Evolutionary conservation across 2,888 invertebrate genomes (phyloP).

Genomic region (Drosophila pullipes): DNA sequence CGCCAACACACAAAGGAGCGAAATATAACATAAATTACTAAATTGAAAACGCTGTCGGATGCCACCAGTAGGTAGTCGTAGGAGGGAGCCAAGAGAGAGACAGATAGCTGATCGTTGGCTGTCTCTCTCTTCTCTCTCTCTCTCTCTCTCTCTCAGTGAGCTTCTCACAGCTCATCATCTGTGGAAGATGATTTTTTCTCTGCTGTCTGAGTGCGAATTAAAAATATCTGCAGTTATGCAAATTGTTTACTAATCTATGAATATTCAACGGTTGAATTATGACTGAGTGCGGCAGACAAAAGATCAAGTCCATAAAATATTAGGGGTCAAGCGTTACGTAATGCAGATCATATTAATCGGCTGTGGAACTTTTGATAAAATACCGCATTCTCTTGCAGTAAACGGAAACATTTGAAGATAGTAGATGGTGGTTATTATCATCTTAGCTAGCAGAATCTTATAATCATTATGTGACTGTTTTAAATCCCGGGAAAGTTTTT

Average conservation of each 20-base stretch:
- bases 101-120: not conserved
- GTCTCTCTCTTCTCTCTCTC: not conserved
- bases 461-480: too few relatives aligned
- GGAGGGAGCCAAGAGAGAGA: not conserved
- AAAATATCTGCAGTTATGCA: constrained; percentile 44
- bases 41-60: constrained; percentile 37
- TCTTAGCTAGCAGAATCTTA: not conserved
- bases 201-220: constrained; percentile 36
- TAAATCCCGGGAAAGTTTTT: not conserved
- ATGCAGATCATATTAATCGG: not conserved
- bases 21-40: constrained; percentile 52
- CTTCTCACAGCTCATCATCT: too few relatives aligned
- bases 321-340: constrained; percentile 40
- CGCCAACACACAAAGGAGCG: not conserved
- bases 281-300: not conserved
- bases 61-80: not conserved
- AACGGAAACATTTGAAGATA: not conserved
- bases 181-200: too few relatives aligned
- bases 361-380: not conserved
- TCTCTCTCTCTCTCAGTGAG: not conserved
- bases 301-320: not conserved
- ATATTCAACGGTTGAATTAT: constrained; percentile 31
- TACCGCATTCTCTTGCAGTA: not conserved
- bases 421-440: not conserved
- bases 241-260: constrained; percentile 8